Percentiles rank a stretch among this genome's conserved stretches.
These are phyloP conservation scores for Psilanteris sp. DNA, from an alignment of 1,140 invertebrate genomes.

Conservation along the genomic window DNA sequence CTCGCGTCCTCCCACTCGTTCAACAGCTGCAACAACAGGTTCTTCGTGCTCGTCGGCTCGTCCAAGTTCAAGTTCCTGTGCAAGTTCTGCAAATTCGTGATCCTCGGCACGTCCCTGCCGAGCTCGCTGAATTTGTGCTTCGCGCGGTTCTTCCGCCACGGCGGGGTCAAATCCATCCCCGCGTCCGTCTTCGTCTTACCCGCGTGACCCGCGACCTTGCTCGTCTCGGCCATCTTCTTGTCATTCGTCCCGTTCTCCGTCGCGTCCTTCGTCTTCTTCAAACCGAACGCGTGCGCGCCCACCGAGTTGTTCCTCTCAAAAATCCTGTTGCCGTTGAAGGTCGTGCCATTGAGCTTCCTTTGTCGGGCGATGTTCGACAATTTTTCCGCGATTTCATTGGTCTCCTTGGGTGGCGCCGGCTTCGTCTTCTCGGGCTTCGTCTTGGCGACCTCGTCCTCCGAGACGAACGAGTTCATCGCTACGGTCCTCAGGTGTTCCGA, in stretches of 20 bases:
- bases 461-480: conserved; percentile 60
- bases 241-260: too few species aligned
- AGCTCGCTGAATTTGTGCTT: conserved; percentile 76
- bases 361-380: conserved; percentile 84
- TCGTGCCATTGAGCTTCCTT: conserved; percentile 80
- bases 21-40: conserved; percentile 85
- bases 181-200: conserved; percentile 6
- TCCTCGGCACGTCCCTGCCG: conserved; percentile 75
- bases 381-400: conserved; percentile 83
- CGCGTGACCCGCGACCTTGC: too few species aligned
- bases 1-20: conserved; percentile 85
- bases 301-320: conserved; percentile 76
- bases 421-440: too few species aligned
- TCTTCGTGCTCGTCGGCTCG: conserved; percentile 83
- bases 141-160: conserved; percentile 70
- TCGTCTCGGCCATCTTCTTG: too few species aligned
- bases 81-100: conserved; percentile 71
- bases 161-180: conserved; percentile 73
- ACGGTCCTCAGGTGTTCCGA: conserved; percentile 75
- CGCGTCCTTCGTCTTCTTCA: conserved; percentile 52
- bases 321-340: conserved; percentile 72
- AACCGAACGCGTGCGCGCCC: too few species aligned
- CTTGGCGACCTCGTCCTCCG: conserved; percentile 30
- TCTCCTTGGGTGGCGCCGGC: too few species aligned
- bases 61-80: conserved; percentile 75